Base-by-base conservation (phyloP, 2,888 invertebrate species). In the Tetheella fluctuosa region DNA sequence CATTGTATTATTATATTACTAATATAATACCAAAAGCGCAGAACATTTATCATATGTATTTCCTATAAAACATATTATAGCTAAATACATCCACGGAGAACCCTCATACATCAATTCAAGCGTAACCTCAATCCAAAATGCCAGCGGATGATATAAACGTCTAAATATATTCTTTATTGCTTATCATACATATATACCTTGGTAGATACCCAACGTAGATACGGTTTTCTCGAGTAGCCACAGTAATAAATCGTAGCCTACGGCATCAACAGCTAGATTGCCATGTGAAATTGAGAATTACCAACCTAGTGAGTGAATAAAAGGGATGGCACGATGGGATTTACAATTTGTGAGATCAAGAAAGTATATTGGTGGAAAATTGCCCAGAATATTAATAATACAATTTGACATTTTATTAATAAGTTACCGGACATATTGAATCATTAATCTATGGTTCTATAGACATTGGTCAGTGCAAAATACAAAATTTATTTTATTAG, bases 201-300 rank as follows among this genome's bases (percentile, higher is more conserved):
- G 13, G 10, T 25, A 54, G n/a, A 54, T 25, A 48, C 20, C 48
- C 34, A 2, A 20, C 48, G 20, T 1, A 48, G 54, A n/a, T 23
- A 34, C 37, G 17, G 3, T 42, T 15, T 20, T 55, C 12, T 55
- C 17, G 20, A 55, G 37, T 55, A 34, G 55, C 55, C 34, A 15
- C 13, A 37, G 37, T 55, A 55, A 55, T 55, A 34, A 55, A 55
- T 55, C 23, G 55, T 55, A 23, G 55, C 55, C 55, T 34, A 17
- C 17, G 55, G 55, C 34, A 15, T 10, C 55, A 7, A 48, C 48
- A 10, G 48, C 20, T 48, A 34, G 23, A 55, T 55, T 34, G 34
- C 34, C 55, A 23, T 23, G 34, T 37, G 34, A 55, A 55, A 55
- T 55, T 55, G 55, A 55, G 34, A 55, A 55, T 55, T 54, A 34